phyloP scores from a whole-genome alignment of 2,113 vertebrate genomes.

The Lates calcarifer region DNA sequence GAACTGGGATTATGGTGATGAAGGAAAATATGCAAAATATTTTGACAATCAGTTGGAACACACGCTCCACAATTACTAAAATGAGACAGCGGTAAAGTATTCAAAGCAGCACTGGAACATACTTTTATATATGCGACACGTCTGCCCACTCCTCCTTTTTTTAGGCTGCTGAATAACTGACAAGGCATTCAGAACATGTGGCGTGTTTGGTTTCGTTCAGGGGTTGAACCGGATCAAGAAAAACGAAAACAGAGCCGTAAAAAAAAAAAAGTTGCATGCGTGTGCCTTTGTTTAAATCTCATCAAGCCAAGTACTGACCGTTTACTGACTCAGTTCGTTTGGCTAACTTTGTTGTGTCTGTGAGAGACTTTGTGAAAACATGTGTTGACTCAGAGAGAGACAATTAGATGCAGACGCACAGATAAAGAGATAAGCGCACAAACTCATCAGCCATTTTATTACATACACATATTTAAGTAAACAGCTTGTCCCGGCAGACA shows the following conservation, averaged over 20 bases:
- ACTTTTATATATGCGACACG: not conserved
- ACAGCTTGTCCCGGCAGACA: not conserved
- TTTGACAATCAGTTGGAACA: not conserved
- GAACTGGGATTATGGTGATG: not conserved
- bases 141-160: conserved; percentile 4
- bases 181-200: conserved; percentile 50
- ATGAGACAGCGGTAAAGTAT: not conserved
- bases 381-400: conserved; percentile 23
- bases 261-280: conserved; percentile 22
- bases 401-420: conserved; percentile 31
- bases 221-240: conserved; percentile 9
- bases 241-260: conserved; percentile 29
- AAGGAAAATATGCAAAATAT: conserved; percentile 1
- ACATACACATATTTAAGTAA: conserved; percentile 8
- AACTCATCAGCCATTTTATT: conserved; percentile 39
- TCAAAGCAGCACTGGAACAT: conserved; percentile 14
- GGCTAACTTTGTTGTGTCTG: conserved; percentile 45
- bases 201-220: conserved; percentile 15
- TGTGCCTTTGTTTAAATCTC: conserved; percentile 40
- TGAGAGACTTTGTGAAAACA: conserved; percentile 8
- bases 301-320: not conserved
- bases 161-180: conserved; percentile 47
- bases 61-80: not conserved
- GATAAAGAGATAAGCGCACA: conserved; percentile 38
- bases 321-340: conserved; percentile 23